Percentiles rank a stretch among this genome's conserved stretches.
Evolutionary conservation across 2,797 vertebrate genomes (phyloP).

Genomic region (Poecilia gillii): DNA sequence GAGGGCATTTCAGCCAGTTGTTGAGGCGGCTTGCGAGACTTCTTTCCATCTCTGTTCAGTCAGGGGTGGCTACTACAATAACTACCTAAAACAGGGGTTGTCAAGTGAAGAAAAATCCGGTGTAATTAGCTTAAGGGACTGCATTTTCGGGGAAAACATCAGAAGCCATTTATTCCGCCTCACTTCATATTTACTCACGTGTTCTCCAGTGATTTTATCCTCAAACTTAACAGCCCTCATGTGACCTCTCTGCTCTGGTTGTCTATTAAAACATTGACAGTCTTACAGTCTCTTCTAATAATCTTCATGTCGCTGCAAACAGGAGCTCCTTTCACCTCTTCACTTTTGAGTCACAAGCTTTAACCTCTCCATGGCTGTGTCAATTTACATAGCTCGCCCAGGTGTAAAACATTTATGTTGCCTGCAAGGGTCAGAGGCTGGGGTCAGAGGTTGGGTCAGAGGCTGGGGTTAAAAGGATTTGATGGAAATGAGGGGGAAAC

Average conservation of each 20-base stretch:
- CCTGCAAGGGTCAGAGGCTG: conserved; percentile 38
- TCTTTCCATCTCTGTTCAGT: conserved; percentile 25
- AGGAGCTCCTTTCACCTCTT: not conserved
- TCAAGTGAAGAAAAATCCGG: conserved; percentile 19
- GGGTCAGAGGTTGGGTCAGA: conserved; percentile 23
- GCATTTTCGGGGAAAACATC: conserved; percentile 3
- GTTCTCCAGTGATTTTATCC: conserved; percentile 2
- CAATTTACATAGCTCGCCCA: conserved; percentile 21
- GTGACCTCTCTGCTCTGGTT: not conserved
- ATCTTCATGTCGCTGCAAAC: conserved; percentile 17
- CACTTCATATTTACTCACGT: not conserved
- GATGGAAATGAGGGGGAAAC: conserved; percentile 45
- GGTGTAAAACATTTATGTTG: conserved; percentile 54
- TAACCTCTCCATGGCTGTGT: conserved; percentile 21
- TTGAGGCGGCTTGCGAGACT: conserved; percentile 33
- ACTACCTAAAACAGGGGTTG: conserved; percentile 22
- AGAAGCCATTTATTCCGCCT: not conserved
- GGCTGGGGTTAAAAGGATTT: conserved; percentile 52
- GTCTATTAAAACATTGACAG: not conserved
- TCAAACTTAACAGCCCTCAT: not conserved
- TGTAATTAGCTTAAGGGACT: conserved; percentile 10
- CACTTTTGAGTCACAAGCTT: conserved; percentile 19
- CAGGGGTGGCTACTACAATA: conserved; percentile 17
- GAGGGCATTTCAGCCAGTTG: conserved; percentile 42
- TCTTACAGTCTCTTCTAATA: conserved; percentile 9